Percentiles rank a stretch among this genome's conserved stretches.
Conservation (phyloP, 2,113 vertebrate genomes). For the Philantomba maxwellii region DNA sequence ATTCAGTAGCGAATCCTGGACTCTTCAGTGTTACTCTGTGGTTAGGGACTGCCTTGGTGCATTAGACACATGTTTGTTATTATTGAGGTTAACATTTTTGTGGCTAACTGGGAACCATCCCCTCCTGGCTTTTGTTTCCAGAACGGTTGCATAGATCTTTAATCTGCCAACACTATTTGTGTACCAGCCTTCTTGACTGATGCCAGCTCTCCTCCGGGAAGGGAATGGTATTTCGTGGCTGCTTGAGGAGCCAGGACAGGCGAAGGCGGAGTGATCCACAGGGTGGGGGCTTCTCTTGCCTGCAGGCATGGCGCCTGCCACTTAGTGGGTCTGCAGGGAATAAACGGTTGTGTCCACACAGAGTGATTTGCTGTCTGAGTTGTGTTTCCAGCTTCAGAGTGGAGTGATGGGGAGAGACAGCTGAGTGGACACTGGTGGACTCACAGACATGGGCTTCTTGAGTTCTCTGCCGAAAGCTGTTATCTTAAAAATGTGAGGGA, state of each 20-base stretch:
- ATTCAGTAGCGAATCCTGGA: neutral
- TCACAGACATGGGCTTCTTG: too few relatives aligned
- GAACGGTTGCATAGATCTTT: neutral
- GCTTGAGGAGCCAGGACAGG: neutral
- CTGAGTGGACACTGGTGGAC: rapidly evolving
- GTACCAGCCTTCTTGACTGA: neutral
- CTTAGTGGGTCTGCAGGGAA: neutral
- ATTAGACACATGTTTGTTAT: neutral
- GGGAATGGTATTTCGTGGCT: neutral
- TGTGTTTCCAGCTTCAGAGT: neutral
- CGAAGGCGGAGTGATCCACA: neutral
- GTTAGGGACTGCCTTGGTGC: neutral
- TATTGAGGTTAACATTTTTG: neutral
- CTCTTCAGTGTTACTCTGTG: neutral
- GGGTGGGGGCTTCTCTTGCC: neutral
- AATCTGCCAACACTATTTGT: neutral
- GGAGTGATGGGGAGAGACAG: neutral
- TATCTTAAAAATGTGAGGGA: neutral
- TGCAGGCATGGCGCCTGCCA: neutral
- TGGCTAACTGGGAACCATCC: neutral
- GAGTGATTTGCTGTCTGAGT: rapidly evolving
- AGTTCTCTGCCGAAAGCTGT: neutral
- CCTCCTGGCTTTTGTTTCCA: neutral
- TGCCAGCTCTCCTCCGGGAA: neutral
- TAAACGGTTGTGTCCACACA: neutral